Evolutionary conservation across 2,888 invertebrate genomes (phyloP).

Genomic region (Aporophyla nigra): DNA sequence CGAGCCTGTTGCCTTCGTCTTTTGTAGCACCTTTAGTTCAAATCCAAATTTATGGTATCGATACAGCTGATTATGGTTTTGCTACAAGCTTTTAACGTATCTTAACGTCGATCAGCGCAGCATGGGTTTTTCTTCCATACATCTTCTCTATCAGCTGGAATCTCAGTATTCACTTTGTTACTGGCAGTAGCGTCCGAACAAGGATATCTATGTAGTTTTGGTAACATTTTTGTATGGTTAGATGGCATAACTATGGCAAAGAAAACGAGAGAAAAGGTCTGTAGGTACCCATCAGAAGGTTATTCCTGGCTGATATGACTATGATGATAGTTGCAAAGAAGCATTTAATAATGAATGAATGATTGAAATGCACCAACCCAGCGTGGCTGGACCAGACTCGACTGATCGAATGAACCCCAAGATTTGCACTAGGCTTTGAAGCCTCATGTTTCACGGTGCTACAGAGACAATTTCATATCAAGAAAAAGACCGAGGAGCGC

Average conservation of each 20-base stretch:
- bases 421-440: too few species aligned
- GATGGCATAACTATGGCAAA: background rate
- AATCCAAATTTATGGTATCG: background rate
- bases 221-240: background rate
- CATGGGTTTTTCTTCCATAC: background rate
- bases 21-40: background rate
- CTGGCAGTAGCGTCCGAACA: too few species aligned
- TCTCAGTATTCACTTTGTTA: background rate
- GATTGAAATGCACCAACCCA: too few species aligned
- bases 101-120: background rate
- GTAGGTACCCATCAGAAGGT: background rate
- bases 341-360: too few species aligned
- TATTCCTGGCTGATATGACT: background rate
- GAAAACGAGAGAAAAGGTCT: background rate
- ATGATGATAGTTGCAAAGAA: background rate
- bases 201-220: background rate
- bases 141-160: background rate
- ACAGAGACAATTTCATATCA: too few species aligned
- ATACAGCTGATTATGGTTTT: background rate
- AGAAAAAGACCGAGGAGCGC: too few species aligned
- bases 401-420: too few species aligned
- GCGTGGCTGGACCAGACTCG: too few species aligned
- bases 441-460: too few species aligned
- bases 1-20: background rate
- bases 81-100: slow-evolving; percentile 3